Percentiles rank a stretch among this genome's conserved stretches.
Conservation (phyloP, 2,888 invertebrate genomes). For the Teleiodes luculella region DNA sequence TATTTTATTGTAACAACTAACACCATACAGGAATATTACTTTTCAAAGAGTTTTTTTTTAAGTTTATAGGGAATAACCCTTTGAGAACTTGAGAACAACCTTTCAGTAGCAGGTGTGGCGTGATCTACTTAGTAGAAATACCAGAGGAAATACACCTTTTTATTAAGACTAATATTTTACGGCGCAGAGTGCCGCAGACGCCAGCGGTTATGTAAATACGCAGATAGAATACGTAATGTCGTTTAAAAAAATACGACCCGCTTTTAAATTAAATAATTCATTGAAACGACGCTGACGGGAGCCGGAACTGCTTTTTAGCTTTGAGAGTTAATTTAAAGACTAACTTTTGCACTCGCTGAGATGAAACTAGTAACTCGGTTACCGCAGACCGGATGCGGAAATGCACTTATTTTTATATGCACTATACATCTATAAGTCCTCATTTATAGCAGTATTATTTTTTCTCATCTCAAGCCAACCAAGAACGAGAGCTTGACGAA, state of each 20-base stretch:
- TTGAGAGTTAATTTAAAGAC: background rate
- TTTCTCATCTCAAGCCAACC: background rate
- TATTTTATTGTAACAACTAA: too few species aligned
- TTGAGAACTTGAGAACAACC: background rate
- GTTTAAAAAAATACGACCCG: constrained; percentile 1
- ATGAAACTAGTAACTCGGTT: background rate
- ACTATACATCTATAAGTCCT: background rate
- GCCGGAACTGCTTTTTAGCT: constrained; percentile 1
- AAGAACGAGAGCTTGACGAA: background rate
- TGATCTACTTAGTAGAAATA: constrained; percentile 14
- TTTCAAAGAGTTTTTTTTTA: too few species aligned
- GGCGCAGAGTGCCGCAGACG: constrained; percentile 11
- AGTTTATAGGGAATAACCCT: background rate
- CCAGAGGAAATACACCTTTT: constrained; percentile 11
- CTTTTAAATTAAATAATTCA: constrained; percentile 2
- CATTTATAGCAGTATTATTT: background rate
- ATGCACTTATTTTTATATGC: background rate
- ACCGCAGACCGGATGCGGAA: background rate
- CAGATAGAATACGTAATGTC: constrained; percentile 9
- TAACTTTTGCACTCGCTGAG: background rate
- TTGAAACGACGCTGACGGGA: background rate
- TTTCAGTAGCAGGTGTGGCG: constrained; percentile 31
- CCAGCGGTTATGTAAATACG: constrained; percentile 17
- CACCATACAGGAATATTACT: too few species aligned
- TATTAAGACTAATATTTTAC: constrained; percentile 20